Percentiles rank a stretch among this genome's conserved stretches.
These are phyloP conservation scores for Anguilla marmorata DNA, from an alignment of 2,797 vertebrate species.

Conservation along the genomic window DNA sequence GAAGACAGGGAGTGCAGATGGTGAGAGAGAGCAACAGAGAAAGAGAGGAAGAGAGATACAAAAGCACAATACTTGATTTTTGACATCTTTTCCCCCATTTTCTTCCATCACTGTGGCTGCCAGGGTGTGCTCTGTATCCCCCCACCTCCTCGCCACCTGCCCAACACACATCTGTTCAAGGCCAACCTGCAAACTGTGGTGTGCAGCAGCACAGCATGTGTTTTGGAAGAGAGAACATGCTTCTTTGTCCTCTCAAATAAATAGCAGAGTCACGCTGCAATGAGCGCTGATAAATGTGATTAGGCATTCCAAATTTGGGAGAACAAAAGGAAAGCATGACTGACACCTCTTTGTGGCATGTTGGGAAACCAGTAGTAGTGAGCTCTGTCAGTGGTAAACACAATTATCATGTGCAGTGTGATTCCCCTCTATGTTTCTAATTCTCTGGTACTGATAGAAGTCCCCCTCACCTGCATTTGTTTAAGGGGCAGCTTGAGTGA, in stretches of 20 bases:
- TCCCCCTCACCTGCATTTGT: background rate
- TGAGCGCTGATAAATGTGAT: background rate
- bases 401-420: background rate
- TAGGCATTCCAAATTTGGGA: background rate
- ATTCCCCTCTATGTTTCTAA: background rate
- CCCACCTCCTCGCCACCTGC: too few species aligned
- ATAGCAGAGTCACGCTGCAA: too few species aligned
- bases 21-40: background rate
- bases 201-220: too few species aligned
- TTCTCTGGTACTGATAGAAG: background rate
- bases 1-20: background rate
- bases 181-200: too few species aligned
- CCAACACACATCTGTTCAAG: too few species aligned
- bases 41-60: background rate
- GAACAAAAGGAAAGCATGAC: background rate
- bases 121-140: too few species aligned
- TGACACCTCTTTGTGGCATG: background rate
- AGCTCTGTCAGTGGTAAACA: background rate
- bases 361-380: background rate
- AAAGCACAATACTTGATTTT: too few species aligned
- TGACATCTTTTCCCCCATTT: too few species aligned
- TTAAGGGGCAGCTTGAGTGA: slow-evolving; percentile 10
- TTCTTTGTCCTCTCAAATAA: too few species aligned
- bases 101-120: too few species aligned
- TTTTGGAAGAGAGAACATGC: too few species aligned